A percentile compares a stretch with the other conserved stretches of the same genome.
phyloP scores from a whole-genome alignment of 2,888 invertebrate genomes.

The Carcina quercana region DNA sequence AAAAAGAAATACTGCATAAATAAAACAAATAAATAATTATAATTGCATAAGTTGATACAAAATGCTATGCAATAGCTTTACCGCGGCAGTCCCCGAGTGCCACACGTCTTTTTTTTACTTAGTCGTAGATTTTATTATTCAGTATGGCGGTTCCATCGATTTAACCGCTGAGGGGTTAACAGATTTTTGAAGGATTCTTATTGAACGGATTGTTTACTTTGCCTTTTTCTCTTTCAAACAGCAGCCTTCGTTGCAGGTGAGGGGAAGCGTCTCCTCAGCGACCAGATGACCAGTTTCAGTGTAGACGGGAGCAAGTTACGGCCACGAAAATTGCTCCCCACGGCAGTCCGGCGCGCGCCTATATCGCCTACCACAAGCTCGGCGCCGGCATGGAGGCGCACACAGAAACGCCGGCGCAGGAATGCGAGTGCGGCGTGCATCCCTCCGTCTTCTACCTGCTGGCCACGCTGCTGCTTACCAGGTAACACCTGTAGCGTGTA shows the following conservation, averaged over 20 bases:
- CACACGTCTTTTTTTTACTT: no score
- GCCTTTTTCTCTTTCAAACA: not conserved
- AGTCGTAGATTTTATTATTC: no score
- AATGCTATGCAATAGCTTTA: no score
- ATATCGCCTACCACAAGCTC: slow-evolving; percentile 78
- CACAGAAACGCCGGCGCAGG: slow-evolving; percentile 62
- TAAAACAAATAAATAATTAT: no score
- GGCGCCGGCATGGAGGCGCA: slow-evolving; percentile 72
- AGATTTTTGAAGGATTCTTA: no score
- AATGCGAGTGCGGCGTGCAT: slow-evolving; percentile 79
- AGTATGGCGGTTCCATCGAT: no score
- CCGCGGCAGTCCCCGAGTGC: no score
- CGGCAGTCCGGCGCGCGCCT: slow-evolving; percentile 67
- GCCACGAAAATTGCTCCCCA: slow-evolving; percentile 68
- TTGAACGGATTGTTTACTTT: no score
- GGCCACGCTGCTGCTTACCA: slow-evolving; percentile 73
- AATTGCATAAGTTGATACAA: no score
- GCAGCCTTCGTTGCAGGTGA: slow-evolving; percentile 32
- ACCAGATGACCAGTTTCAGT: slow-evolving; percentile 64
- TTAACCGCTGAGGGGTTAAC: no score
- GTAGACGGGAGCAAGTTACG: slow-evolving; percentile 39
- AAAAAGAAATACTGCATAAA: no score
- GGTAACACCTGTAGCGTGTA: no score
- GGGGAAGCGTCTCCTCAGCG: slow-evolving; percentile 45
- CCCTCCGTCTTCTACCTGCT: slow-evolving; percentile 78